Percentiles rank a stretch among this genome's conserved stretches.
Evolutionary conservation across 2,797 vertebrate species (phyloP).

Genomic region (Gymnopithys bicolor): DNA sequence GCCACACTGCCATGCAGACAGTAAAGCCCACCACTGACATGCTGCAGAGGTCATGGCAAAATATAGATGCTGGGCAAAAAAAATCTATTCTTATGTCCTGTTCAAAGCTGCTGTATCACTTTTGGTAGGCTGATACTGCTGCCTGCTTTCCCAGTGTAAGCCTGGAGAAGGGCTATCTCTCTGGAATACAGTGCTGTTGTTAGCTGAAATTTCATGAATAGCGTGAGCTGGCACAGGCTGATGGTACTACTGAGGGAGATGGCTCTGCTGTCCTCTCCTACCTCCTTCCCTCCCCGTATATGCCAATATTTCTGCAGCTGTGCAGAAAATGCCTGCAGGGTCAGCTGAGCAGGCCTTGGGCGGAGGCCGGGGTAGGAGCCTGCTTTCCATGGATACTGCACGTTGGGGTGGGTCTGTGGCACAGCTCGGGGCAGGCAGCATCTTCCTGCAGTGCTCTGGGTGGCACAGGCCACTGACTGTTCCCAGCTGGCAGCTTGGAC

Average conservation of each 20-base stretch:
- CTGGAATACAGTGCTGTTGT: neutral
- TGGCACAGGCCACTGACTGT: neutral
- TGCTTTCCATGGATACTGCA: neutral
- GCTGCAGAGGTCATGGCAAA: neutral
- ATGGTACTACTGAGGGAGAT: neutral
- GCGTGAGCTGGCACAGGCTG: neutral
- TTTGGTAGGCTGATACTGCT: neutral
- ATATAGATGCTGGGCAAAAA: neutral
- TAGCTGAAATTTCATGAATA: neutral
- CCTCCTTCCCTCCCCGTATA: neutral
- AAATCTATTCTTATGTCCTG: neutral
- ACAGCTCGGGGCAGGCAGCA: neutral
- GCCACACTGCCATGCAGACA: accelerated
- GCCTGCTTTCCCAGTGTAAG: neutral
- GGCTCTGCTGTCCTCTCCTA: neutral
- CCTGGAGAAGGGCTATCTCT: neutral
- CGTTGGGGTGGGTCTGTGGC: neutral
- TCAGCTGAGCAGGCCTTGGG: neutral
- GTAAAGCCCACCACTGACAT: neutral
- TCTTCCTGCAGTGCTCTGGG: neutral
- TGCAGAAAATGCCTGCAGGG: neutral
- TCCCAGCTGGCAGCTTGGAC: neutral
- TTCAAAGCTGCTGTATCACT: neutral
- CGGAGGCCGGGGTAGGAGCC: neutral
- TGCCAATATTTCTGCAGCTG: neutral